Conservation (phyloP, 2,113 vertebrate species). For the Takifugu bimaculatus region DNA sequence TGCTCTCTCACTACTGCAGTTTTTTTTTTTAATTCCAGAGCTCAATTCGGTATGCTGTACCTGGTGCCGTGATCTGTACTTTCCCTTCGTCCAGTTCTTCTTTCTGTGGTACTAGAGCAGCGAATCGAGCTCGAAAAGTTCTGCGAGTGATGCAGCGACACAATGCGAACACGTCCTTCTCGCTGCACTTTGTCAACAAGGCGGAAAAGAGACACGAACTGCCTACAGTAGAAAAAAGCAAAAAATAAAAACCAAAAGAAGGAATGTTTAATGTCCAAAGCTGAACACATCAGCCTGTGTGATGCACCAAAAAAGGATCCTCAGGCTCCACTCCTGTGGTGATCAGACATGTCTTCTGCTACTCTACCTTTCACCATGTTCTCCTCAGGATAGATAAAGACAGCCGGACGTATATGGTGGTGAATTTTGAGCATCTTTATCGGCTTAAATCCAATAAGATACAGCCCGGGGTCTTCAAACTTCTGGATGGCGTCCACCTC, state of each 20-base stretch:
- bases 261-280: too few relatives aligned
- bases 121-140: constrained; percentile 84
- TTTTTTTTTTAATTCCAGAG: too few relatives aligned
- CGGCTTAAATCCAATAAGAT: constrained; percentile 92
- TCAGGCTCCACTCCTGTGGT: too few relatives aligned
- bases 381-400: constrained; percentile 92
- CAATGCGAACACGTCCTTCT: constrained; percentile 83
- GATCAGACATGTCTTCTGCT: too few relatives aligned
- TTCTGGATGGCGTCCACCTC: constrained; percentile 84
- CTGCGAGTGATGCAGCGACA: constrained; percentile 81
- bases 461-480: constrained; percentile 84
- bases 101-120: constrained; percentile 87
- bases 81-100: constrained; percentile 83
- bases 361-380: constrained; percentile 79
- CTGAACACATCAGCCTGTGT: too few relatives aligned
- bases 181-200: constrained; percentile 83
- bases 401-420: constrained; percentile 81
- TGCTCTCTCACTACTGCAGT: neutral
- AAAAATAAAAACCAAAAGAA: neutral
- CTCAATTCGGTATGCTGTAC: constrained; percentile 33
- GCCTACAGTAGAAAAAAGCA: constrained; percentile 67
- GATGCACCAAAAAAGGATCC: too few relatives aligned
- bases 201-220: constrained; percentile 86
- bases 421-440: constrained; percentile 82
- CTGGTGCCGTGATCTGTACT: constrained; percentile 81